Evolutionary conservation across 2,888 invertebrate genomes (phyloP), one percentile per base, ranked within the genome.

Genomic region (Helicoverpa assulta): DNA sequence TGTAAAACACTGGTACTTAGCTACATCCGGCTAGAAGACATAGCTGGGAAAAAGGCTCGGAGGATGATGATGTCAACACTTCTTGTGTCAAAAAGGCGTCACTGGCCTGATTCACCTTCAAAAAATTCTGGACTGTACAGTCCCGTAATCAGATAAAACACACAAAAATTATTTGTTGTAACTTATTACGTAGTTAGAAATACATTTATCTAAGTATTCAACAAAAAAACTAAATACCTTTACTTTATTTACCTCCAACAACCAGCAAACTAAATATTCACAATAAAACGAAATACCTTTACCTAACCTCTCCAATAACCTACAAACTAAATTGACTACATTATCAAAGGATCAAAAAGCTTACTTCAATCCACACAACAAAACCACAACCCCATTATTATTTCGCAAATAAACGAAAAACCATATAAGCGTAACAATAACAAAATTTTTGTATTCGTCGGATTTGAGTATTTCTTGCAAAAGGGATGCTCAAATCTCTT

Each of bases 351-450:
- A 51, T 60, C 18, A 53, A 64, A 78, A 69, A 52, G n/a, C 43
- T 54, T 43, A 40, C 4, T 26, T 26, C 55, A 21, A 55, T 78
- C 70, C 66, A 29, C 21, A 3, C 10, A 16, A 63, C 50, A 54
- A 47, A 66, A 51, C 51, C 62, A 51, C 59, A 69, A 73, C 54
- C 52, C 53, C 29, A 56, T 58, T 37, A 75, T 76, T 51, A 81
- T 67, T 71, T 77, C n/a, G 73, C 78, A 81, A 81, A 78, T 78
- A 81, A 80, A 76, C 67, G 70, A 47, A 68, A 80, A 88, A 82
- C 80, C 89, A 86, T 71, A 73, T 62, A 77, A 84, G 87, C 90
- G 91, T 90, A 91, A 91, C 92, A 93, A 92, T 93, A 92, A 91
- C 89, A 90, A 91, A 10, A 91, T 88, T 78, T 63, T 61, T 29